Evolutionary conservation across 2,797 vertebrate species (phyloP), one percentile per base, ranked within the genome.

Genomic region (Enteromius fasciolatus): DNA sequence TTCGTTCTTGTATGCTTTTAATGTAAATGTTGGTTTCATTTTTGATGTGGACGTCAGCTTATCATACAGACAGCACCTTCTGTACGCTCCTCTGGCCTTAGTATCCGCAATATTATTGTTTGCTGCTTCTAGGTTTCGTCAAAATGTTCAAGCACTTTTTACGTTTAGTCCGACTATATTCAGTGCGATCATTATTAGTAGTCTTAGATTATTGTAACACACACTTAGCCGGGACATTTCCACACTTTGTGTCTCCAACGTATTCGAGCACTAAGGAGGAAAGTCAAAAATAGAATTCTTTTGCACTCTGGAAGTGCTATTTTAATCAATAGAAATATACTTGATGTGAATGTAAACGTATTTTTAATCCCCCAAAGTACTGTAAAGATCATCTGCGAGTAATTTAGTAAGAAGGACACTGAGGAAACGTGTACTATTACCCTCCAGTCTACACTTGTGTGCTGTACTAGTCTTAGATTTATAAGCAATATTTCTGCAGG

Each of bases 401-500:
- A 9, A 54, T 80, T 78, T 75, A 64, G 18, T 33, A 80, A 69
- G 64, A 75, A 83, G 46, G 75, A 83, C 85, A 73, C 46, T n/a
- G 63, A 78, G 44, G 23, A 84, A 66, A 66, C 48, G 28, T 85
- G 67, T 80, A 70, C 70, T 83, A 78, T 83, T 59, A 82, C 67
- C 72, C 63, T 79, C 6, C 28, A 33, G 78, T 84, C 74, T 86
- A 50, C 81, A 57, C 76, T 69, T 82, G 36, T 85, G 85, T 88
- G 78, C 59, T 83, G 85, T 87, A 69, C 61, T 87, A 81, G 86
- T 82, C 57, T 80, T 84, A 85, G 84, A 83, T 85, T 80, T 83
- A 85, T 80, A 86, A 81, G 85, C 83, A 88, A 89, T 88, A 88
- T 86, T 86, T 84, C 76, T 82, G 61, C 85, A 83, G 77, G 78